These are phyloP conservation scores for Eledona agricola DNA, from an alignment of 2,888 invertebrate genomes.

Conservation along the genomic window DNA sequence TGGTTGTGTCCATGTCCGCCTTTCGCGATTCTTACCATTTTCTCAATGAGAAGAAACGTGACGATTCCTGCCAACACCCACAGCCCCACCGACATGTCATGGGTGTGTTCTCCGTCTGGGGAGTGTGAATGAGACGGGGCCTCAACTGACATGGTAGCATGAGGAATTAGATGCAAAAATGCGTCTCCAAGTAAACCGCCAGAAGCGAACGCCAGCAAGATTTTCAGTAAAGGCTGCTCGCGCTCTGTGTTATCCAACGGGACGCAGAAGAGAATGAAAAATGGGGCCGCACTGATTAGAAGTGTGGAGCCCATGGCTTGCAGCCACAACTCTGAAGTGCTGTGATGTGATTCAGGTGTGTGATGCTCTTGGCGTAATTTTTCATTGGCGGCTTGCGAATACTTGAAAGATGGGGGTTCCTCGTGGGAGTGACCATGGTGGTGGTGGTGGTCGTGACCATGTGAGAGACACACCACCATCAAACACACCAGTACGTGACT, in stretches of 20 bases:
- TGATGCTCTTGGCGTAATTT: constrained; percentile 39
- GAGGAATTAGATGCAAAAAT: constrained; percentile 97
- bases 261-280: constrained; percentile 90
- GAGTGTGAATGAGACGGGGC: constrained; percentile 55
- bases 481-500: constrained; percentile 4
- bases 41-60: constrained; percentile 92
- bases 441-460: constrained; percentile 13
- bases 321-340: constrained; percentile 68
- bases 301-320: constrained; percentile 90
- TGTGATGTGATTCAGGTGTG: too few species aligned
- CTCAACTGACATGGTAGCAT: constrained; percentile 77
- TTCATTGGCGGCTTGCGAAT: constrained; percentile 74
- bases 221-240: constrained; percentile 87
- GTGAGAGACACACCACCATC: constrained; percentile 3
- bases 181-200: constrained; percentile 98
- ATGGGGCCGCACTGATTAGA: constrained; percentile 94
- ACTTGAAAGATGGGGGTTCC: constrained; percentile 82
- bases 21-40: constrained; percentile 87
- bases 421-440: constrained; percentile 66
- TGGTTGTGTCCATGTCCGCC: constrained; percentile 82
- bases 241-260: constrained; percentile 88
- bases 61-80: constrained; percentile 95
- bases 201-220: constrained; percentile 91
- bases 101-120: constrained; percentile 69
- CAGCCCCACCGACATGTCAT: constrained; percentile 91